Percentiles rank a stretch among this genome's conserved stretches.
These are phyloP conservation scores for Pantala flavescens DNA, from an alignment of 1,140 invertebrate genomes.

Conservation along the genomic window DNA sequence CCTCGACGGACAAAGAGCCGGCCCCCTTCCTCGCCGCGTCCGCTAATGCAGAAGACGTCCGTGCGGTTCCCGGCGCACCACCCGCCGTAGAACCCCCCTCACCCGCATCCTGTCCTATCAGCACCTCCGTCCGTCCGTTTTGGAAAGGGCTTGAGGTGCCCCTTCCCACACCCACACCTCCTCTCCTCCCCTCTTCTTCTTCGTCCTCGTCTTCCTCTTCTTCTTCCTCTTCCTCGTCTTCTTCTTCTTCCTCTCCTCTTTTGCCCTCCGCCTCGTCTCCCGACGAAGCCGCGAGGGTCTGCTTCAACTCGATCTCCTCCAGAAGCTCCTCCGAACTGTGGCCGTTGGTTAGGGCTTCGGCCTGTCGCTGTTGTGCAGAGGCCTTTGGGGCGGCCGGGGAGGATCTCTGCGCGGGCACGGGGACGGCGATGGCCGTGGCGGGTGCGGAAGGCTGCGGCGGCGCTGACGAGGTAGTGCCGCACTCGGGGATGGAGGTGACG, in stretches of 20 bases:
- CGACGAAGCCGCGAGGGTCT: slow-evolving; percentile 23
- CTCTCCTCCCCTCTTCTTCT: slow-evolving; percentile 28
- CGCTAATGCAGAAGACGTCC: slow-evolving; percentile 22
- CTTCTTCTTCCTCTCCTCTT: slow-evolving; percentile 14
- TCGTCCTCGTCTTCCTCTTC: slow-evolving; percentile 18
- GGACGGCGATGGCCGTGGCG: slow-evolving; percentile 18
- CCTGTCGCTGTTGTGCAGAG: not conserved
- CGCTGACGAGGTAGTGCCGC: not conserved
- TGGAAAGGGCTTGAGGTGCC: slow-evolving; percentile 40
- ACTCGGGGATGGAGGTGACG: slow-evolving; percentile 54
- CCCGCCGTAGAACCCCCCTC: not conserved
- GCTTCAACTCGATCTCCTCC: slow-evolving; percentile 30
- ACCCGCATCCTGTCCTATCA: slow-evolving; percentile 40
- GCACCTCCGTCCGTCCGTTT: slow-evolving; percentile 61
- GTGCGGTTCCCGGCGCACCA: not conserved
- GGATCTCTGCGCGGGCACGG: slow-evolving; percentile 15
- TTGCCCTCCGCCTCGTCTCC: slow-evolving; percentile 23
- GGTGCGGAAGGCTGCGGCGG: slow-evolving; percentile 19
- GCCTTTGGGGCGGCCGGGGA: slow-evolving; percentile 16
- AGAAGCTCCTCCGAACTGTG: slow-evolving; percentile 24
- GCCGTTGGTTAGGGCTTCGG: slow-evolving; percentile 20
- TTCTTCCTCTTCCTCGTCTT: not conserved
- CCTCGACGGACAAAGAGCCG: slow-evolving; percentile 17
- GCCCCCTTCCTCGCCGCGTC: not conserved
- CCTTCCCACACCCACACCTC: slow-evolving; percentile 26